Base-by-base conservation (phyloP, 30 jellyfish, hydroid and myxozoan genomes). In the Aurelia sp. region DNA sequence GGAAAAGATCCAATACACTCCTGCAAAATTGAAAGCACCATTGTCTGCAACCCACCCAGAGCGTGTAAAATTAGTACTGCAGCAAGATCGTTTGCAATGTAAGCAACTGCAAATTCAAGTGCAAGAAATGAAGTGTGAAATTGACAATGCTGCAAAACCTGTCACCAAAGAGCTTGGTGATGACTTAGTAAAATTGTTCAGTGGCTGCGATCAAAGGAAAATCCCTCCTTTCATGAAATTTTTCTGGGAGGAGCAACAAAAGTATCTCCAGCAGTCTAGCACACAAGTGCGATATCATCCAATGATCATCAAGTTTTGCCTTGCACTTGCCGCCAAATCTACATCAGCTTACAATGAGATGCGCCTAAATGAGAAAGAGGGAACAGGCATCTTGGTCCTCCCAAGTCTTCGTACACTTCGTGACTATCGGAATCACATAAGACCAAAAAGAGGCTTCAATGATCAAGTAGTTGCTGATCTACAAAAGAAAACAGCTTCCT, bases 171-270 rank as follows among this genome's bases (percentile, higher is more conserved):
- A 68, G 75, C 63, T 80, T 65, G 64, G 82, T 11, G 62, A 15
- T 47, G 90, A 80, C 50, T 66, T 80, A 6, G 40, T n/a, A 22
- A 15, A 60, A 20, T 11, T 80, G 40, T 80, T 65, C 61, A 68
- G 74, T 51, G 52, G 73, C 58, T 77, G 88, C 44, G 79, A 77
- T 35, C 78, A 77, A 48, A 77, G 78, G 68, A 62, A 60, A 60
- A 60, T 82, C n/a, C 84, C 92, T 17, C 92, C 92, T 2, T 82
- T 82, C 33, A 82, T 82, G 92, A 69, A 70, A 64, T 57, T 82
- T 50, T 82, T 82, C 61, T 82, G 92, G 92, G 86, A 82, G 66
- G 92, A 82, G 44, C 91, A 81, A 44, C 73, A 81, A 41, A 85
- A 85, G 23, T 85, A 66, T 57, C n/a, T 73, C 20, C 31, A 71